Evolutionary conservation across 2,797 vertebrate species (phyloP).

Genomic region (Urosaurus nigricauda): DNA sequence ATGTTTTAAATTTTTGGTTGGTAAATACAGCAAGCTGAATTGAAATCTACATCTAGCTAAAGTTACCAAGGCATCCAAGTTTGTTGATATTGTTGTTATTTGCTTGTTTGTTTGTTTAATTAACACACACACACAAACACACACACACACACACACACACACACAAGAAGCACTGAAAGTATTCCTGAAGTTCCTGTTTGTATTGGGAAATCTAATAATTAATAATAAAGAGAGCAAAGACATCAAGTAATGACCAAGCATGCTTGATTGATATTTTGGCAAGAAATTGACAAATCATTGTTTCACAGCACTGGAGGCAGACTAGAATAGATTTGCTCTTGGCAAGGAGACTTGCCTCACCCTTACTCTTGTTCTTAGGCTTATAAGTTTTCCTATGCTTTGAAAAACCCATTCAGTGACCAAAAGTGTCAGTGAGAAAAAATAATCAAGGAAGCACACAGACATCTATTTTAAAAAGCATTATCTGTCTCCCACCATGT

Average conservation of each 20-base stretch:
- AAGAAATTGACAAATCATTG: neutral
- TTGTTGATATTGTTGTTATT: neutral
- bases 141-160: too few relatives aligned
- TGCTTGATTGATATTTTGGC: neutral
- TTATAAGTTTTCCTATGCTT: neutral
- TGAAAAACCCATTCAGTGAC: neutral
- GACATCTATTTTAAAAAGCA: neutral
- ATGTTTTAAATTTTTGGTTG: neutral
- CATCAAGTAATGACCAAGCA: rapidly evolving
- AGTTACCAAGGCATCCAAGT: neutral
- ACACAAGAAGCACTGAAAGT: neutral
- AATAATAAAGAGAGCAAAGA: neutral
- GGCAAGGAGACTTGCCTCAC: neutral
- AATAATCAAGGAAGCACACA: neutral
- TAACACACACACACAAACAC: too few relatives aligned
- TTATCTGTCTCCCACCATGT: neutral
- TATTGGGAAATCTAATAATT: neutral
- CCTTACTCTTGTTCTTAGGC: neutral
- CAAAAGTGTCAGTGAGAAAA: neutral
- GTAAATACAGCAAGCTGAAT: neutral
- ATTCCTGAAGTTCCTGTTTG: neutral
- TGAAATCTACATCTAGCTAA: slow-evolving; percentile 4
- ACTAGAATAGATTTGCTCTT: neutral
- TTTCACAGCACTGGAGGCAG: neutral
- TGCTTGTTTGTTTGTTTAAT: neutral